Evolutionary conservation across 2,797 vertebrate genomes (phyloP), one percentile per base, ranked within the genome.

Genomic region (Hemibagrus guttatus): DNA sequence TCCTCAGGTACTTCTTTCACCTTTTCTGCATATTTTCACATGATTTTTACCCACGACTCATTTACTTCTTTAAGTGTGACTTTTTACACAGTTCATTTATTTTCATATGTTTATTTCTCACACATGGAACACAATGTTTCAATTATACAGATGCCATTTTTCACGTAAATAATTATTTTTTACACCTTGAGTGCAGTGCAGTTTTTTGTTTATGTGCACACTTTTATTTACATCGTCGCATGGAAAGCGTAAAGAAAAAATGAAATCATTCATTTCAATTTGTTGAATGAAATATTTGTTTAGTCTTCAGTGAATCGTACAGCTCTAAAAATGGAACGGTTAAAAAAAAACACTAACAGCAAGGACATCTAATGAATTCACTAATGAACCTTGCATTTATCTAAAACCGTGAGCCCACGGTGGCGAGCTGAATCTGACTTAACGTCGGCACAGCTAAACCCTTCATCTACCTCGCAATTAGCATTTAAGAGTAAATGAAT

Each of bases 401-500:
- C 81, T 56, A 12, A 64, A 83, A 72, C 80, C n/a, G 58, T 23
- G 35, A 16, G 59, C 69, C 58, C n/a, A 42, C n/a, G 56, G 85
- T 46, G 49, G 59, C 28, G 68, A 75, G 83, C 58, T 49, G 58
- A 75, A 84, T 74, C 69, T 71, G 17, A 39, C 83, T 61, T 66
- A 75, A 80, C 35, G 69, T 26, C 74, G 26, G 46, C 28, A 8
- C 83, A 6, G 61, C 80, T 64, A 74, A 88, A 83, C 78, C 79
- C 84, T 85, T 85, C 81, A 72, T 84, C 86, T 93, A 94, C 94
- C 91, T 94, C 94, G 94, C 93, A 94, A 95, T 94, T 95, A 93
- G 92, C 92, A 94, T 94, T 95, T 94, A 94, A 94, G 88, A 93
- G 92, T 90, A 93, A 94, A 94, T 92, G 93, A 94, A 93, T 94